phyloP scores from a whole-genome alignment of 2,888 invertebrate genomes.

The Agrotis exclamationis region DNA sequence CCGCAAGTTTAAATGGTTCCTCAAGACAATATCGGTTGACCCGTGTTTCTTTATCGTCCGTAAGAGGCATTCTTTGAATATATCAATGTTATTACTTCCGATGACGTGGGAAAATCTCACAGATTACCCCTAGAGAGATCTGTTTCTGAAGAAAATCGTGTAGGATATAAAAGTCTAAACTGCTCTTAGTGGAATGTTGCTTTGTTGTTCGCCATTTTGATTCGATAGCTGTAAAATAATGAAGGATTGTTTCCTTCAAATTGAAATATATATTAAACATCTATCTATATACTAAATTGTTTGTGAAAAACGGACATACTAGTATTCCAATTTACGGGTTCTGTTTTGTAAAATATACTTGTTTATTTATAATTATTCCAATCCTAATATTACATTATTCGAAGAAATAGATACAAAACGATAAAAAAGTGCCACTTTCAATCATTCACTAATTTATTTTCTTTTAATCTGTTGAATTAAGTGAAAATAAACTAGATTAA shows the following conservation, averaged over 20 bases:
- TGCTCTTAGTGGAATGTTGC: constrained; percentile 9
- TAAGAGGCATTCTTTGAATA: constrained; percentile 61
- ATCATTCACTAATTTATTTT: no score
- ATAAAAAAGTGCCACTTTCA: no score
- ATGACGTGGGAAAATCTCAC: constrained; percentile 50
- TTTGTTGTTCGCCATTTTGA: constrained; percentile 17
- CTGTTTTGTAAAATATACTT: no score
- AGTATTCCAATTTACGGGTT: no score
- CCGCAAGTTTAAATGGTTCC: constrained; percentile 64
- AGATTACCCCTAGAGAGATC: constrained; percentile 15
- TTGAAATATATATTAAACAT: no score
- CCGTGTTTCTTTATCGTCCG: constrained; percentile 59
- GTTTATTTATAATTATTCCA: no score
- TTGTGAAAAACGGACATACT: no score
- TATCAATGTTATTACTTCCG: constrained; percentile 53
- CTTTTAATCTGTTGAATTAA: no score
- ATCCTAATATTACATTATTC: no score
- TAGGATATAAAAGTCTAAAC: constrained; percentile 15
- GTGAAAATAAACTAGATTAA: no score
- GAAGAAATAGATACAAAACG: no score
- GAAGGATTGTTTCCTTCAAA: neutral
- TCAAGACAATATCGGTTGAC: constrained; percentile 65
- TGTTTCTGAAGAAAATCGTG: constrained; percentile 35
- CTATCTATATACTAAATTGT: no score
- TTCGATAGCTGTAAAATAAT: neutral